Conservation (phyloP, 2,888 invertebrate species). For the Fragum sueziense region DNA sequence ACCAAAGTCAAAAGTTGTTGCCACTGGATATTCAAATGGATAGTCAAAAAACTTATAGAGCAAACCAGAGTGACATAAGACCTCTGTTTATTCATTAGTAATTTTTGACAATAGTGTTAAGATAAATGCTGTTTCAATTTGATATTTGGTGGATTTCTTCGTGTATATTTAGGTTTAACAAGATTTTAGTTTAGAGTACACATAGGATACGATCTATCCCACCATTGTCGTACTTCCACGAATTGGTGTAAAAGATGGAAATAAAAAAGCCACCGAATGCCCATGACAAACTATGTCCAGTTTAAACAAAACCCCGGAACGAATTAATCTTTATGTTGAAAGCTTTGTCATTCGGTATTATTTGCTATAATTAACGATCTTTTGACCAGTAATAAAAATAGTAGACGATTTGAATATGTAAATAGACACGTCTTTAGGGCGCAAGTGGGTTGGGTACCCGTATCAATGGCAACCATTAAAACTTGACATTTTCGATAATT, state of each 20-base stretch:
- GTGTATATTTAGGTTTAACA: no score
- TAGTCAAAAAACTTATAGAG: no score
- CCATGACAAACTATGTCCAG: conserved; percentile 25
- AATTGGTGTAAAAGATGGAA: background rate
- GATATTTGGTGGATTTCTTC: no score
- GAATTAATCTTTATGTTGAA: conserved; percentile 26
- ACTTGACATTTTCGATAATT: conserved; percentile 54
- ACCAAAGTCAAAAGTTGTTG: no score
- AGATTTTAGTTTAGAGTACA: no score
- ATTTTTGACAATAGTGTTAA: no score
- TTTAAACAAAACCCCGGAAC: conserved; percentile 19
- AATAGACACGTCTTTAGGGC: conserved; percentile 28
- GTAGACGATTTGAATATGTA: conserved; percentile 55
- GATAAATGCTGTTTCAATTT: no score
- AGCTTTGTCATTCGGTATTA: conserved; percentile 17
- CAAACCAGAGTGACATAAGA: no score
- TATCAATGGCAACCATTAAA: conserved; percentile 23
- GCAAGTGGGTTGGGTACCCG: conserved; percentile 20
- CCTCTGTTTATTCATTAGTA: no score
- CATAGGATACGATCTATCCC: no score
- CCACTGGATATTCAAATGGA: no score
- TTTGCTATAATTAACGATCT: conserved; percentile 48
- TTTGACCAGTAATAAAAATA: conserved; percentile 55
- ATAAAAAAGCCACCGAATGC: conserved; percentile 1
- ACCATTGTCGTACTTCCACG: no score